phyloP scores from a whole-genome alignment of 1,140 invertebrate species.

The Stenopsyche tienmushanensis region DNA sequence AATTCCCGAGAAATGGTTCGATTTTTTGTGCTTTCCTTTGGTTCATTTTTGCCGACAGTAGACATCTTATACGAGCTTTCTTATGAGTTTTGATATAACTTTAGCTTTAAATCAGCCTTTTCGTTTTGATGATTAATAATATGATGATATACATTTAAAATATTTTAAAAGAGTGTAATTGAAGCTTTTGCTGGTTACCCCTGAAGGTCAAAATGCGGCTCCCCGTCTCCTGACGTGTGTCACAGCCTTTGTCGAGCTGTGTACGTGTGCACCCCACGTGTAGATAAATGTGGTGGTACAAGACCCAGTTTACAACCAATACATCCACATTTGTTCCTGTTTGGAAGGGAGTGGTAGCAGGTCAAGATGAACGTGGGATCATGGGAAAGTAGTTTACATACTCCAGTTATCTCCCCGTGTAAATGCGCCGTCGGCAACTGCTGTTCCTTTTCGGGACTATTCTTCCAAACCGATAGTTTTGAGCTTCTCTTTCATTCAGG shows the following conservation, averaged over 20 bases:
- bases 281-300: too few relatives aligned
- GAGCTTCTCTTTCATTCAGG: not conserved
- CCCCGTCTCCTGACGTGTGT: not conserved
- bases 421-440: too few relatives aligned
- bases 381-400: conserved; percentile 8
- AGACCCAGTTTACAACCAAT: too few relatives aligned
- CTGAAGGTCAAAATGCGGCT: conserved; percentile 10
- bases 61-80: too few relatives aligned
- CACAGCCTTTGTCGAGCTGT: conserved; percentile 1
- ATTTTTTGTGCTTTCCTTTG: not conserved
- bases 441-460: conserved; percentile 8
- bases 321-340: too few relatives aligned
- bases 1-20: not conserved
- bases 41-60: not conserved
- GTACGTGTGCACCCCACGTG: conserved; percentile 16
- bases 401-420: not conserved
- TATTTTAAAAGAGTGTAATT: too few relatives aligned
- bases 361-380: conserved; percentile 7
- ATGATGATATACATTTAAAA: too few relatives aligned
- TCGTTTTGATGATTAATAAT: too few relatives aligned
- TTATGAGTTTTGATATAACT: too few relatives aligned
- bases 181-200: not conserved
- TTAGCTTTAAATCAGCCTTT: too few relatives aligned
- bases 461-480: conserved; percentile 11
- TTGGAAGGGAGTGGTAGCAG: not conserved